These are phyloP conservation scores for Vulpes lagopus DNA, from an alignment of 2,113 vertebrate species.

Conservation along the genomic window DNA sequence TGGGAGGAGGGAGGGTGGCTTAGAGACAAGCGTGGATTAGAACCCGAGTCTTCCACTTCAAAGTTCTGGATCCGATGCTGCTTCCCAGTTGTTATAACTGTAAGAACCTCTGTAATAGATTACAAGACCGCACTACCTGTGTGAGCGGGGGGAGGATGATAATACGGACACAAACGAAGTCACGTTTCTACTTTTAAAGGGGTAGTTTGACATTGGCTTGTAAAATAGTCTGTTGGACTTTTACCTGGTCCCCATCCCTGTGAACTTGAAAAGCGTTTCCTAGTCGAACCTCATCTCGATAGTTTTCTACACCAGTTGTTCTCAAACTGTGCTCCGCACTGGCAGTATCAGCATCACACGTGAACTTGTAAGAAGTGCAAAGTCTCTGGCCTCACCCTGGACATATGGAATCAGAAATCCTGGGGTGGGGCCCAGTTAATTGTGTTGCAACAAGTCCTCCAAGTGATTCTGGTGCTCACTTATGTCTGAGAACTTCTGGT, in stretches of 20 bases:
- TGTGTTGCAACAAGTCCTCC: not conserved
- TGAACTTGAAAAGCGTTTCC: not conserved
- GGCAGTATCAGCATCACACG: not conserved
- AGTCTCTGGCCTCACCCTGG: not conserved
- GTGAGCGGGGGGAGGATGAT: not conserved
- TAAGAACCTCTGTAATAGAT: not conserved
- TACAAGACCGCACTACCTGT: not conserved
- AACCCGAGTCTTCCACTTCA: not conserved
- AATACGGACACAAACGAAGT: not conserved
- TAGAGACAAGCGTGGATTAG: not conserved
- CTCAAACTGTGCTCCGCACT: not conserved
- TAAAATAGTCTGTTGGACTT: not conserved
- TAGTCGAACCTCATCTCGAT: not conserved
- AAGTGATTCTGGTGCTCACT: rapidly evolving
- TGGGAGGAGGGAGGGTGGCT: rapidly evolving
- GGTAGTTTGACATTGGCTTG: not conserved
- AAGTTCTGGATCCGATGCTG: not conserved
- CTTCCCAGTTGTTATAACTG: not conserved
- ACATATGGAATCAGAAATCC: not conserved
- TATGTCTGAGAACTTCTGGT: not conserved
- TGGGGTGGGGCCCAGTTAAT: rapidly evolving
- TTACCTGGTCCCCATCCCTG: not conserved
- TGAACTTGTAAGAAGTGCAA: not conserved
- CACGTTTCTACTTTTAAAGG: not conserved
- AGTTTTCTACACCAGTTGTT: not conserved